A percentile compares a stretch with the other conserved stretches of the same genome.
Conservation (phyloP, 2,888 invertebrate genomes). For the Drosophila engyochracea region DNA sequence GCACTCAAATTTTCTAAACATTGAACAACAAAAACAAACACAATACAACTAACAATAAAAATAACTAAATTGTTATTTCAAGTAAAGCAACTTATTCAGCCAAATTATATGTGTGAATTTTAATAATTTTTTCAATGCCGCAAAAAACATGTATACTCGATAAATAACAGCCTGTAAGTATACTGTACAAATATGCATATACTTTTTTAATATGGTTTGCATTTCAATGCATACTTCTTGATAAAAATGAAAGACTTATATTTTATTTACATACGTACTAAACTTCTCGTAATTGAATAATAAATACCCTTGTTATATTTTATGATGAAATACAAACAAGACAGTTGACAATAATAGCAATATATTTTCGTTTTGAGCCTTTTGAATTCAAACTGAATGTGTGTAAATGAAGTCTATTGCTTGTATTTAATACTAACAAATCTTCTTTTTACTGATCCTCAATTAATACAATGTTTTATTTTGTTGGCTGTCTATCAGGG, state of each 20-base stretch:
- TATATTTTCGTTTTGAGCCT: not conserved
- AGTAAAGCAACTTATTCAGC: constrained; percentile 8
- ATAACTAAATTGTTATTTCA: constrained; percentile 19
- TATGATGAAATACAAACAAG: not conserved
- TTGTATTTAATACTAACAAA: not conserved
- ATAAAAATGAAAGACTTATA: not conserved
- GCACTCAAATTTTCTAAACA: constrained; percentile 37
- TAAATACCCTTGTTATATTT: not conserved
- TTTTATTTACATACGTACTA: not conserved
- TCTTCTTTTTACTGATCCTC: not conserved
- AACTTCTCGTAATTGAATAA: not conserved
- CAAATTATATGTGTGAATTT: constrained; percentile 25
- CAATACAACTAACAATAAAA: constrained; percentile 4
- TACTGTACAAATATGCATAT: constrained; percentile 17
- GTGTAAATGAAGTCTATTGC: not conserved
- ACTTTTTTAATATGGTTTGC: constrained; percentile 29
- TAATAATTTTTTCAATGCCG: constrained; percentile 62
- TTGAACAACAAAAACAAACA: constrained; percentile 31
- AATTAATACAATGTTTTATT: constrained; percentile 75
- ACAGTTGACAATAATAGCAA: not conserved
- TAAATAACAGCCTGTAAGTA: constrained; percentile 66
- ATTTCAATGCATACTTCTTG: constrained; percentile 15
- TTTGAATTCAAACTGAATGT: not conserved
- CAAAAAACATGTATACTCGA: constrained; percentile 29
- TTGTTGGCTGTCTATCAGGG: constrained; percentile 87